Evolutionary conservation across 2,888 invertebrate genomes (phyloP).

Genomic region (Cephonodes hylas): DNA sequence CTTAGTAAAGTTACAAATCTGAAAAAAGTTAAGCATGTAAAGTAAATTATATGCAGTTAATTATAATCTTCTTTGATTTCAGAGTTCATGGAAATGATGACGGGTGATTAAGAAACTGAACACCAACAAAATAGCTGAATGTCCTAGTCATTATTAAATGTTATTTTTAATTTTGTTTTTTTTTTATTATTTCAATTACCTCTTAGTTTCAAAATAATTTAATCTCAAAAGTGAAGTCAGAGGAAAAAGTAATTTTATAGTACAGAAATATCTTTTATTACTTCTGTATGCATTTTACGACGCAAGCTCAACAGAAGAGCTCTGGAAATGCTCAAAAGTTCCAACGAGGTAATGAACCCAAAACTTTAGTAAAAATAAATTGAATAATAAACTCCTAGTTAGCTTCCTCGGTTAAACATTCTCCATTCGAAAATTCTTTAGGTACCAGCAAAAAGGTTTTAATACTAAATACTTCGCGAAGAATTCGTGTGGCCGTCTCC

Average conservation of each 20-base stretch:
- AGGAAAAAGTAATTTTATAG: too few relatives aligned
- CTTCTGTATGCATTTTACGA: too few relatives aligned
- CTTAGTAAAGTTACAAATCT: too few relatives aligned
- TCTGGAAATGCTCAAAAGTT: too few relatives aligned
- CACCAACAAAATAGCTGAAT: neutral
- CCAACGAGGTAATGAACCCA: too few relatives aligned
- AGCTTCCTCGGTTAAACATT: too few relatives aligned
- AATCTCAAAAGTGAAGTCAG: neutral
- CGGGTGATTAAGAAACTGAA: conserved; percentile 81
- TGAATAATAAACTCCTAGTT: too few relatives aligned
- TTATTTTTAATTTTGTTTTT: neutral
- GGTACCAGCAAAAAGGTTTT: neutral
- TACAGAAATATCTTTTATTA: too few relatives aligned
- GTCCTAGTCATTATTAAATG: neutral
- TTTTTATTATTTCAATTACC: neutral
- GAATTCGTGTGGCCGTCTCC: neutral
- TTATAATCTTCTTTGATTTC: conserved; percentile 47
- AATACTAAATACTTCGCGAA: neutral
- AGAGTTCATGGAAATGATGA: conserved; percentile 92
- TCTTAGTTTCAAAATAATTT: neutral
- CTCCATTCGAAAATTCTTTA: neutral
- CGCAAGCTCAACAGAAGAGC: too few relatives aligned
- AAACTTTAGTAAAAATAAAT: too few relatives aligned
- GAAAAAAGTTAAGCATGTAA: too few relatives aligned
- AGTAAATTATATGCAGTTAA: neutral